Conservation (phyloP, 2,113 vertebrate genomes). For the Chaetops frenatus region DNA sequence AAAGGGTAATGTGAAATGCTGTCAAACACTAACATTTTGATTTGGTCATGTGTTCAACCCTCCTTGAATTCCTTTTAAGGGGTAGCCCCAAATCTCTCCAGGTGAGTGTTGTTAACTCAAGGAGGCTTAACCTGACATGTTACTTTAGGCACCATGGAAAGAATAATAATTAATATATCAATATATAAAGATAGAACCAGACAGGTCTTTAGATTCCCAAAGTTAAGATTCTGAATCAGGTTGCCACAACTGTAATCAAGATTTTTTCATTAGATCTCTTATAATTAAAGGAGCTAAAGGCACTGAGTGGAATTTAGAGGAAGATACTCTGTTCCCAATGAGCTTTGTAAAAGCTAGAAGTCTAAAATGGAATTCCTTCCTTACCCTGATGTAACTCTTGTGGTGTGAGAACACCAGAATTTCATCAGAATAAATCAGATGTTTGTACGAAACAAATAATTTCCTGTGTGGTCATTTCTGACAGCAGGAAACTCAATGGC, state of each 20-base stretch:
- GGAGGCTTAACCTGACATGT: not conserved
- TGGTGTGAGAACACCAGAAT: not conserved
- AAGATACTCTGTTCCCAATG: not conserved
- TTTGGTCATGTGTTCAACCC: not conserved
- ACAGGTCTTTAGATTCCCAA: not conserved
- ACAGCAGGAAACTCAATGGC: not conserved
- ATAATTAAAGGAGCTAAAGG: not conserved
- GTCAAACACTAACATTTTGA: not conserved
- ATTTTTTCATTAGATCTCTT: not conserved
- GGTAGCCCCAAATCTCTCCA: not conserved
- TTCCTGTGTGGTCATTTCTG: not conserved
- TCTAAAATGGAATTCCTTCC: not conserved
- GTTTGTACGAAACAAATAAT: not conserved
- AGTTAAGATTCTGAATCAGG: not conserved
- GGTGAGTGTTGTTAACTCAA: not conserved
- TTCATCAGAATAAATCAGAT: not conserved
- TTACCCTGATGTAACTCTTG: not conserved
- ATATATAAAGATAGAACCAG: not conserved
- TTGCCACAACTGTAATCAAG: not conserved
- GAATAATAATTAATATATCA: not conserved
- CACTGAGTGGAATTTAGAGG: not conserved
- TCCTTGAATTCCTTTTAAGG: not conserved
- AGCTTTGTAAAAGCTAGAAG: not conserved
- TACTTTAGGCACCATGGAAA: not conserved
- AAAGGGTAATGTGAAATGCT: accelerated